Evolutionary conservation across 2,797 vertebrate genomes (phyloP).

Genomic region (Halcyon badia): DNA sequence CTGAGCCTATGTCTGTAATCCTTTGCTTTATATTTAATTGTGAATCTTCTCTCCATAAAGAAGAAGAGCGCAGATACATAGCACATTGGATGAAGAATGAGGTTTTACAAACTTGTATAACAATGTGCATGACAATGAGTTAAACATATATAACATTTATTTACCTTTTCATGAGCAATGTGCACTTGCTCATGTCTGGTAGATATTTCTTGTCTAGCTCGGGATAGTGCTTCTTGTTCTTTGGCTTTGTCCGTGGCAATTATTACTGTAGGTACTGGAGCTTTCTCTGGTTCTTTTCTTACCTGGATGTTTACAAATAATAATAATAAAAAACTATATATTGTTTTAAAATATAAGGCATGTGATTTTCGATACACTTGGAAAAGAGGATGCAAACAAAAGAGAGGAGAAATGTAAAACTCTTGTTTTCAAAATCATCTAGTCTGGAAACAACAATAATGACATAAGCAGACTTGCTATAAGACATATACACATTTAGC

Average conservation of each 20-base stretch:
- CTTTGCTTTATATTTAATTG: not conserved
- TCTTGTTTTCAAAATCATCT: not conserved
- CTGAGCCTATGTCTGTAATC: not conserved
- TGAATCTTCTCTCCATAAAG: not conserved
- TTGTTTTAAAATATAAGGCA: not conserved
- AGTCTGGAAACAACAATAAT: not conserved
- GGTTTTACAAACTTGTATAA: not conserved
- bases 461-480: not conserved
- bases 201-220: conserved; percentile 78
- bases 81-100: not conserved
- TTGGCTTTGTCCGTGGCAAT: conserved; percentile 79
- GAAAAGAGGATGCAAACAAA: not conserved
- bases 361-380: not conserved
- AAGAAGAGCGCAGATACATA: not conserved
- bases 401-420: not conserved
- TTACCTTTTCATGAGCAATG: conserved; percentile 78
- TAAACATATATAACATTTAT: not conserved
- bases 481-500: not conserved
- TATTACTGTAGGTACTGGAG: conserved; percentile 74
- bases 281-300: conserved; percentile 81
- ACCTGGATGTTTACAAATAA: conserved; percentile 71
- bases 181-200: conserved; percentile 78
- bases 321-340: not conserved
- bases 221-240: conserved; percentile 78
- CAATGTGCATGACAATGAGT: not conserved